phyloP scores from a whole-genome alignment of 2,888 invertebrate species.

The Scelioninae gen. 2 region DNA sequence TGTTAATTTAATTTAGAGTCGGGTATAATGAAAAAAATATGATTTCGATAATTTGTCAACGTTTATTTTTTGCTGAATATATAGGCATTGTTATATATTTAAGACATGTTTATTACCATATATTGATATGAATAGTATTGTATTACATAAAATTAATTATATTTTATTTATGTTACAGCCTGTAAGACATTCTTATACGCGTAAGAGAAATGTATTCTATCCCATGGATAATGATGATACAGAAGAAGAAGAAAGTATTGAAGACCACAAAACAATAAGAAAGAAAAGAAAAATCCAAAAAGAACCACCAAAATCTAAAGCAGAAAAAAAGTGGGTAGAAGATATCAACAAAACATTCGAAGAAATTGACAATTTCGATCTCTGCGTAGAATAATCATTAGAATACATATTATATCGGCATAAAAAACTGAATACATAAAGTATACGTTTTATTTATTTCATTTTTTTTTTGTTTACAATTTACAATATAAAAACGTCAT shows the following conservation, averaged over 20 bases:
- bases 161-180: constrained; percentile 18
- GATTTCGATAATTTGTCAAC: too few relatives aligned
- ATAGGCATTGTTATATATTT: too few relatives aligned
- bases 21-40: too few relatives aligned
- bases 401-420: not conserved
- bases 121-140: too few relatives aligned
- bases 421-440: too few relatives aligned
- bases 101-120: too few relatives aligned
- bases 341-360: constrained; percentile 68
- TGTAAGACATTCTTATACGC: constrained; percentile 9
- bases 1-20: too few relatives aligned
- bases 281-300: constrained; percentile 6
- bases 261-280: not conserved
- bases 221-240: constrained; percentile 32
- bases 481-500: too few relatives aligned
- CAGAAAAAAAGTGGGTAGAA: constrained; percentile 66
- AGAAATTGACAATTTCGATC: constrained; percentile 69
- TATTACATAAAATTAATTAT: constrained; percentile 1
- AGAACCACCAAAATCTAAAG: not conserved
- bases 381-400: constrained; percentile 66
- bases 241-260: too few relatives aligned
- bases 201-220: constrained; percentile 1
- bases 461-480: too few relatives aligned
- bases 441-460: too few relatives aligned
- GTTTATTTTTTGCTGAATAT: too few relatives aligned